phyloP scores from a whole-genome alignment of 92 coral and sea anemone species.

The Porites rus region DNA sequence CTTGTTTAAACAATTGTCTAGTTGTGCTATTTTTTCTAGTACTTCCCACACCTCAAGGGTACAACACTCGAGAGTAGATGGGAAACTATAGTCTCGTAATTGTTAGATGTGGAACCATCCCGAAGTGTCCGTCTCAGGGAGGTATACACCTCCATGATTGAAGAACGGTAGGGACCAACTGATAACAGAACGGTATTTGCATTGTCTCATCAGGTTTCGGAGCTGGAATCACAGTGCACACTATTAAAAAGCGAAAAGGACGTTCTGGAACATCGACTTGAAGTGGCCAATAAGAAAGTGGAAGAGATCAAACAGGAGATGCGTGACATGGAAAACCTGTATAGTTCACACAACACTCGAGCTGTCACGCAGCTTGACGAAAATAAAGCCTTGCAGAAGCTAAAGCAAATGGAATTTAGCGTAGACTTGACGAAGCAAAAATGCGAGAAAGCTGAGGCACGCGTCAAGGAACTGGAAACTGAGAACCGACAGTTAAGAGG shows the following conservation, averaged over 20 bases:
- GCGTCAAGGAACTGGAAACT: conserved; percentile 65
- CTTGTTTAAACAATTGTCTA: too few species aligned
- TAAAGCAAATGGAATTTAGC: conserved; percentile 72
- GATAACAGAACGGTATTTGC: neutral
- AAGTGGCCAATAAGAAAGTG: conserved; percentile 53
- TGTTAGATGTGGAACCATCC: too few species aligned
- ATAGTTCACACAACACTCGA: conserved; percentile 54
- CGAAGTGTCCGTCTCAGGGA: too few species aligned
- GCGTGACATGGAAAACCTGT: conserved; percentile 69
- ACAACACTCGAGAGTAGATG: too few species aligned
- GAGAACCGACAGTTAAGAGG: conserved; percentile 68
- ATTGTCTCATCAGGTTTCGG: conserved; percentile 38
- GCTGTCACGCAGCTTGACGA: conserved; percentile 43
- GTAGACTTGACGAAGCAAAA: conserved; percentile 73
- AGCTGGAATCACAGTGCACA: conserved; percentile 67
- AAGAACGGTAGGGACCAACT: neutral
- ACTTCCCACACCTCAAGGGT: too few species aligned
- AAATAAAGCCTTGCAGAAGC: conserved; percentile 44
- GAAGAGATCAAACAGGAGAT: conserved; percentile 70
- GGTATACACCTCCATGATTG: too few species aligned
- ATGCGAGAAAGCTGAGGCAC: conserved; percentile 69
- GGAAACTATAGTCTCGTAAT: too few species aligned
- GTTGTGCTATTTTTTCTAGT: too few species aligned
- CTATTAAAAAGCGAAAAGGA: conserved; percentile 59
- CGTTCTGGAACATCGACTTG: conserved; percentile 63